Percentiles rank a stretch among this genome's conserved stretches.
Evolutionary conservation across 1,140 invertebrate species (phyloP).

Genomic region (Camponotus floridanus): DNA sequence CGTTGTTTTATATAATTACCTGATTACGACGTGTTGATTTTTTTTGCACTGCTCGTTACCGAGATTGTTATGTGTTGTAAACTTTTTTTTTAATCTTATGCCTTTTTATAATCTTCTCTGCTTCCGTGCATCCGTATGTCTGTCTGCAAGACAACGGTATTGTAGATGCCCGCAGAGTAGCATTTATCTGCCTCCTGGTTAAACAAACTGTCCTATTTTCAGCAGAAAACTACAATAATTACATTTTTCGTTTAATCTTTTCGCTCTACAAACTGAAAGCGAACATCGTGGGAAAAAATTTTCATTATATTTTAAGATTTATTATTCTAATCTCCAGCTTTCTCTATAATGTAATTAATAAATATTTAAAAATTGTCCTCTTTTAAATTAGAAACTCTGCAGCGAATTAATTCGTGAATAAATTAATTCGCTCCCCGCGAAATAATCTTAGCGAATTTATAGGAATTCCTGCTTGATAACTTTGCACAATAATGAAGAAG

Average conservation of each 20-base stretch:
- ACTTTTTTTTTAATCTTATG: background rate
- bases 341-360: background rate
- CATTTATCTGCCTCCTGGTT: background rate
- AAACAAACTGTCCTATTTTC: constrained; percentile 28
- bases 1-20: background rate
- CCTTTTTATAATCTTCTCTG: constrained; percentile 18
- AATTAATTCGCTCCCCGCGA: background rate
- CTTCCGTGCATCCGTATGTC: background rate
- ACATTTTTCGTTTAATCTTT: constrained; percentile 44
- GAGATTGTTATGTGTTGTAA: background rate
- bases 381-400: background rate
- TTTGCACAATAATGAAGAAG: constrained; percentile 29
- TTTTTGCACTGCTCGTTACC: background rate
- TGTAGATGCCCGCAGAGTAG: constrained; percentile 8
- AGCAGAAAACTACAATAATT: constrained; percentile 18
- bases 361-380: background rate
- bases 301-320: background rate
- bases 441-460: constrained; percentile 11
- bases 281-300: background rate
- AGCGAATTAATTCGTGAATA: background rate
- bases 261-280: background rate
- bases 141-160: constrained; percentile 6
- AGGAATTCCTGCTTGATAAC: constrained; percentile 15
- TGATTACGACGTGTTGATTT: background rate
- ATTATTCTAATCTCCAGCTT: background rate